These are phyloP conservation scores for Aspiorhynchus laticeps DNA, from an alignment of 2,113 vertebrate genomes.

Conservation along the genomic window DNA sequence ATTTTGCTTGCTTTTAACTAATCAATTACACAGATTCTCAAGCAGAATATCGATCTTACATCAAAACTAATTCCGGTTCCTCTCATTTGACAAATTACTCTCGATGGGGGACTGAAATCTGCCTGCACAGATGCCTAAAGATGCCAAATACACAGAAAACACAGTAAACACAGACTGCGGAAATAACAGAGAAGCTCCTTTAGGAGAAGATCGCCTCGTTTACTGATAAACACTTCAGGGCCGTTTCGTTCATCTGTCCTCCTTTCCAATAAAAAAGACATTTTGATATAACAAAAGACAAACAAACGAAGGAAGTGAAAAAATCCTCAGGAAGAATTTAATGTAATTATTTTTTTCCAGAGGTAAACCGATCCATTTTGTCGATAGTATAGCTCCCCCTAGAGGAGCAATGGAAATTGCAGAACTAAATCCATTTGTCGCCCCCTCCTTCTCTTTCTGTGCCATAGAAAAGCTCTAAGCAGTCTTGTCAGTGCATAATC, in stretches of 20 bases:
- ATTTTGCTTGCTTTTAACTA: background rate
- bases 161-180: too few relatives aligned
- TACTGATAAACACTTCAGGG: background rate
- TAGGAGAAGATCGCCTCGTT: background rate
- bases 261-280: background rate
- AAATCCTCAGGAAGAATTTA: slow-evolving; percentile 23
- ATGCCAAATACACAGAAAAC: too few relatives aligned
- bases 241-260: background rate
- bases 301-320: slow-evolving; percentile 26
- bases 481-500: slow-evolving; percentile 42
- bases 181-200: background rate
- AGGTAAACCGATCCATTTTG: background rate
- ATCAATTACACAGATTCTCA: slow-evolving; percentile 20
- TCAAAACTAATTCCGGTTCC: slow-evolving; percentile 12
- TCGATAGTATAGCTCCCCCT: slow-evolving; percentile 57
- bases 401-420: too few relatives aligned
- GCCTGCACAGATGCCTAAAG: background rate
- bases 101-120: background rate
- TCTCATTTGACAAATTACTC: slow-evolving; percentile 24
- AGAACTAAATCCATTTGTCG: too few relatives aligned
- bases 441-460: background rate
- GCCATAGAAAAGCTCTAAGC: slow-evolving; percentile 32
- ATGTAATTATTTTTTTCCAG: background rate
- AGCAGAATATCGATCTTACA: slow-evolving; percentile 16
- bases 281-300: slow-evolving; percentile 18